Conservation (phyloP, 2,797 vertebrate species). For the Philypnodon macrostomus region DNA sequence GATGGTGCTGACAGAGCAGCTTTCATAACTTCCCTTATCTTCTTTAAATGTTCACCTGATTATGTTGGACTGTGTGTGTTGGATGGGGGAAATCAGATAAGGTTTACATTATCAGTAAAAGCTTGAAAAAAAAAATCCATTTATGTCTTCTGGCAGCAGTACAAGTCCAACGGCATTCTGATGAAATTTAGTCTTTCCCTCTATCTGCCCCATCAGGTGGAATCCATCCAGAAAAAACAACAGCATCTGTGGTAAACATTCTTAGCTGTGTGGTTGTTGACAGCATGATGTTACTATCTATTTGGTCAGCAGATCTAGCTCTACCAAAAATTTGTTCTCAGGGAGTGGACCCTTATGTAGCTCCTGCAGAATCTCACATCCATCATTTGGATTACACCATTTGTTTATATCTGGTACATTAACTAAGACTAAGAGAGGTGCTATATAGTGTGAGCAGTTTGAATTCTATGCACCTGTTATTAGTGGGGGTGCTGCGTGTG, state of each 20-base stretch:
- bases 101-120: constrained; percentile 1
- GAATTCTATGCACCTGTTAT: no score
- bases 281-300: background rate
- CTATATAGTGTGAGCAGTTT: background rate
- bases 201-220: constrained; percentile 9
- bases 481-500: no score
- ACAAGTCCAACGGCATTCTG: constrained; percentile 2
- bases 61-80: constrained; percentile 4
- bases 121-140: background rate
- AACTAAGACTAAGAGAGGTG: background rate
- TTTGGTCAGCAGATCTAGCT: background rate
- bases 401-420: background rate
- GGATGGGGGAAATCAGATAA: background rate
- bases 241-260: constrained; percentile 6
- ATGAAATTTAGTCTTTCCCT: background rate
- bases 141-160: background rate
- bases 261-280: background rate
- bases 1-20: constrained; percentile 40
- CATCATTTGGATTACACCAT: background rate
- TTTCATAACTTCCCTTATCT: constrained; percentile 35
- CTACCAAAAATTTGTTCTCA: background rate
- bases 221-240: constrained; percentile 5
- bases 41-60: constrained; percentile 6
- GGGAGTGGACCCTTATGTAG: background rate
- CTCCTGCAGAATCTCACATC: background rate